Evolutionary conservation across 2,888 invertebrate genomes (phyloP), one percentile per base, ranked within the genome.

Genomic region (Reticulitermes lucifugus): DNA sequence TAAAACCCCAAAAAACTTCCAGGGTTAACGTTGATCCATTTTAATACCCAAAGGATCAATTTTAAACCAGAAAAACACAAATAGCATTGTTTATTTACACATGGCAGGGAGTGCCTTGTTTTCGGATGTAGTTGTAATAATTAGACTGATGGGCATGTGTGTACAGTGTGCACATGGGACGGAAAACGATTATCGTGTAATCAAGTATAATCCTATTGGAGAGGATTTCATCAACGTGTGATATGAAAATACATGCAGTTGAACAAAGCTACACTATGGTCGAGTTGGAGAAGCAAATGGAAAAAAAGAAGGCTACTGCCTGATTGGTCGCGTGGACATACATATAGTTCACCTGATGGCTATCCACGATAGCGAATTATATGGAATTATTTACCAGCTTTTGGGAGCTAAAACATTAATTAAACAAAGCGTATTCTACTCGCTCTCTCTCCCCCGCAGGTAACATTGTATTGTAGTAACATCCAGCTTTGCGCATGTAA

Each of bases 371-470:
- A 79, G 70, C 73, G 82, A 86, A 86, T 86, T 86, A 86, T 84
- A 84, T 65, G 81, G 86, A 86, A 86, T 86, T 86, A 86, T 86
- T 86, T 86, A 86, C 83, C 84, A 86, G 86, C 82, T 86, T 84
- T 84, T 81, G 84, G 70, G 81, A 86, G 86, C 86, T 86, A 79
- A 84, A 86, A 86, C 86, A 86, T 86, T 86, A 86, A 86, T 86
- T 86, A 86, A 84, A 84, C 84, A 84, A 80, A 85, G 79, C 85
- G 75, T 71, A 65, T 46, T 22, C 55, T 29, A 51, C 73, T 60
- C 65, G 18, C 81, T 41, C 81, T 43, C 22, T 60, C 10, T n/a
- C 59, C 29, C 59, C 41, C 6, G 73, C 73, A 73, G 73, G 73
- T 73, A 73, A 41, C 41, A 41, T 73, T 73, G 73, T 73, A 41